phyloP scores from a whole-genome alignment of 2,888 invertebrate genomes.

The Amphipyra tragopoginis region DNA sequence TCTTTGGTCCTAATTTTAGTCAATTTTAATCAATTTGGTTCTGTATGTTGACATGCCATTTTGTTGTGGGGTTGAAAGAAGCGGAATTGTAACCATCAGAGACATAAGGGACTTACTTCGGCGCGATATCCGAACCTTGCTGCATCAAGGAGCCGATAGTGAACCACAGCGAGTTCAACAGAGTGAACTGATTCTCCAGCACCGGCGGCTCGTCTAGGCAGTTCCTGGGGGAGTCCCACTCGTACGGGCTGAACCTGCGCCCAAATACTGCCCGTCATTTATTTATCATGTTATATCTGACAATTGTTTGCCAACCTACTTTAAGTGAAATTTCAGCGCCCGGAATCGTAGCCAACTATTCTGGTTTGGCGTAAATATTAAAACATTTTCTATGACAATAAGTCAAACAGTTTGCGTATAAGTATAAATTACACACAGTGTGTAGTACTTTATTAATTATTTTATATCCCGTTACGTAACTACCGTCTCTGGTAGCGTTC shows the following conservation, averaged over 20 bases:
- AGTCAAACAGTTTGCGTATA: not conserved
- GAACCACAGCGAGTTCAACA: constrained; percentile 98
- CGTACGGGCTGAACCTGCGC: constrained; percentile 96
- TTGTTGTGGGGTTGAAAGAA: constrained; percentile 29
- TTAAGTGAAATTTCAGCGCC: constrained; percentile 41
- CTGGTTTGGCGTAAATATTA: no score
- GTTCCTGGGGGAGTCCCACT: constrained; percentile 97
- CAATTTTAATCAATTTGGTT: constrained; percentile 21
- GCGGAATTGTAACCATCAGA: constrained; percentile 77
- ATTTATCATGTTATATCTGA: constrained; percentile 54
- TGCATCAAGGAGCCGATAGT: constrained; percentile 97
- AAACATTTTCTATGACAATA: not conserved
- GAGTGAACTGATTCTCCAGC: constrained; percentile 97
- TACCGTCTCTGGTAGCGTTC: not conserved
- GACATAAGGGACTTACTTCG: constrained; percentile 92
- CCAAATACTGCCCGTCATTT: constrained; percentile 82
- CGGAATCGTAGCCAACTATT: constrained; percentile 8
- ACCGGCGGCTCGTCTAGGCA: constrained; percentile 96
- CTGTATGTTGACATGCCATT: constrained; percentile 26
- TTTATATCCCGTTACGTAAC: not conserved
- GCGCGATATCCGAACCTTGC: constrained; percentile 97
- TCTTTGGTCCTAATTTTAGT: constrained; percentile 19
- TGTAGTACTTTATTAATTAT: not conserved
- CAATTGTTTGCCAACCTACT: constrained; percentile 44
- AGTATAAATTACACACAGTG: not conserved